Evolutionary conservation across 2,113 vertebrate genomes (phyloP), one percentile per base, ranked within the genome.

Genomic region (Nycticorax nycticorax): DNA sequence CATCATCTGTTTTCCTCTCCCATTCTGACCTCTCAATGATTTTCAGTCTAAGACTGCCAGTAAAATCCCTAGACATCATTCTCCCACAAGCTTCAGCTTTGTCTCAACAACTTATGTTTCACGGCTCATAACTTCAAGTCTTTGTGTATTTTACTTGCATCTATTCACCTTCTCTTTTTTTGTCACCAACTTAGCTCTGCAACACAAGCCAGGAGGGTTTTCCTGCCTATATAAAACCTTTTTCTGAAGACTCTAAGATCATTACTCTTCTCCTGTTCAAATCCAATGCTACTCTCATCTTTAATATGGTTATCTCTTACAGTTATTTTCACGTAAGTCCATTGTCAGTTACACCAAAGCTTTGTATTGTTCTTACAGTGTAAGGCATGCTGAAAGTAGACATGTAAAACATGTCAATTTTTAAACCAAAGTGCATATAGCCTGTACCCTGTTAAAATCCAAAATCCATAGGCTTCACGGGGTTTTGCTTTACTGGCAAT

Each of bases 331-430:
- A 56, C 9, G 4, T 41, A 78, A 81, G 30, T 37, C 18, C 28
- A 71, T 2, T 41, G 27, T 24, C 50, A 89, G 32, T 57, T 56
- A 76, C 28, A 88, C 14, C 37, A 80, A 69, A 53, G 30, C 41
- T 69, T 76, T 67, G 35, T 33, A 37, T 1, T 67, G 60, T 6
- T 72, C 41, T 39, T 80, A 32, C 23, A 91, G 28, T 24, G 8
- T 28, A 80, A 90, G 45, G 30, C 78, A 60, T n/a, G 30, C 24
- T 55, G 28, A 37, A 92, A 88, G 8, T 3, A 81, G 80, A 37
- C 10, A 50, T 1, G 11, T 14, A 63, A 76, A 84, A 17, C 24
- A 57, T 0, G 1, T 0, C 3, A 22, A 16, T 45, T 77, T 66
- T 50, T 9, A 64, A 87, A 89, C 11, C 19, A 32, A 59, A 77